phyloP scores from a whole-genome alignment of 2,888 invertebrate genomes.

The Eupithecia inturbata region DNA sequence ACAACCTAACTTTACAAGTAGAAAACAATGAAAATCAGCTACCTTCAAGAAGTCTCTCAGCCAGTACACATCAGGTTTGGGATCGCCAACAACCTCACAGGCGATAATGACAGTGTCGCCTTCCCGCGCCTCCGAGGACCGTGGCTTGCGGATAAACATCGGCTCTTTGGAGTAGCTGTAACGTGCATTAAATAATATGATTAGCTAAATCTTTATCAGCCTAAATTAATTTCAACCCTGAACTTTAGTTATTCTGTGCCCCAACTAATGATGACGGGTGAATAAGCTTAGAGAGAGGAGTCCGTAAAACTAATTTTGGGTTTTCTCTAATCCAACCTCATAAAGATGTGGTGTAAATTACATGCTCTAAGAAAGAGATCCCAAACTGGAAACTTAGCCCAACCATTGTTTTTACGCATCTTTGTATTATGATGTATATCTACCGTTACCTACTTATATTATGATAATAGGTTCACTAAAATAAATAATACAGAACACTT shows the following conservation, averaged over 20 bases:
- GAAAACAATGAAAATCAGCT: conserved; percentile 30
- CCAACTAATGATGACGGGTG: neutral
- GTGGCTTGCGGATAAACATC: conserved; percentile 91
- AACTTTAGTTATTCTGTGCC: neutral
- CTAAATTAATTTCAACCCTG: neutral
- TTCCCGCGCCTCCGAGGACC: conserved; percentile 92
- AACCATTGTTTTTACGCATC: too few relatives aligned
- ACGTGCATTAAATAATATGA: neutral
- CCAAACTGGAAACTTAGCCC: too few relatives aligned
- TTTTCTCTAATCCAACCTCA: too few relatives aligned
- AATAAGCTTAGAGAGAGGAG: too few relatives aligned
- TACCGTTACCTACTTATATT: too few relatives aligned
- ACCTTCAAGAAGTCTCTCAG: conserved; percentile 94
- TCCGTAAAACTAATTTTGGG: too few relatives aligned
- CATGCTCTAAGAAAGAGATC: too few relatives aligned
- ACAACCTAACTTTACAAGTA: too few relatives aligned
- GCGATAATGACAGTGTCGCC: conserved; percentile 93
- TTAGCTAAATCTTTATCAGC: neutral
- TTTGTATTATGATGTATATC: too few relatives aligned
- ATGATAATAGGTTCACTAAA: too few relatives aligned
- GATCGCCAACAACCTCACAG: conserved; percentile 95
- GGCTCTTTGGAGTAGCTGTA: conserved; percentile 92
- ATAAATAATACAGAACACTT: conserved; percentile 50
- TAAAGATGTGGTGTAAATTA: too few relatives aligned
- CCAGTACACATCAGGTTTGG: conserved; percentile 95